Conservation (phyloP, 2,888 invertebrate species). For the Pristionchus entomophagus region DNA sequence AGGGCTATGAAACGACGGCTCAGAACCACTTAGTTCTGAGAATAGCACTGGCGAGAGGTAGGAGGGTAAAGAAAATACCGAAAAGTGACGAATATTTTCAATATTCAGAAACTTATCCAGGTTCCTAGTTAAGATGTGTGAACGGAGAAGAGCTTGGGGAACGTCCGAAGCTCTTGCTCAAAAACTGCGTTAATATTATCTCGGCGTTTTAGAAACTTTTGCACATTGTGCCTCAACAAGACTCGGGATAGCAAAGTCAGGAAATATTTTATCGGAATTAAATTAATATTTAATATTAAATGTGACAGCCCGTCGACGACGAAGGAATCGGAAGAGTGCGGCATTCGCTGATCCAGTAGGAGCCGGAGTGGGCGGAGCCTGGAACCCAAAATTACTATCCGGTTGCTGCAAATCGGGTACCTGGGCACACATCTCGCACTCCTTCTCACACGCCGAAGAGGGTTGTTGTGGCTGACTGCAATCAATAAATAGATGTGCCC, state of each 20-base stretch:
- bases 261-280: neutral
- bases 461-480: neutral
- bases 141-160: neutral
- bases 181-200: too few species aligned
- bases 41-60: too few species aligned
- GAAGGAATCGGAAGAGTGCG: slow-evolving; percentile 17
- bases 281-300: neutral
- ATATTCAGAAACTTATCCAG: too few species aligned
- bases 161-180: too few species aligned
- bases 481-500: too few species aligned
- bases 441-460: neutral
- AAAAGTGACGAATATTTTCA: too few species aligned
- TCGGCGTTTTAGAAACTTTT: too few species aligned
- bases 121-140: too few species aligned
- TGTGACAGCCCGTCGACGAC: neutral
- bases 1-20: neutral
- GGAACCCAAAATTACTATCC: too few species aligned
- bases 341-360: neutral
- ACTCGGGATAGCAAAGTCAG: neutral
- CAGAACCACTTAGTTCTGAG: neutral
- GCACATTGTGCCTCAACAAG: neutral
- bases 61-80: too few species aligned
- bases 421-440: neutral
- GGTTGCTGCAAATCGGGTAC: too few species aligned
- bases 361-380: neutral